Percentiles rank a stretch among this genome's conserved stretches.
Evolutionary conservation across 2,797 vertebrate genomes (phyloP).

Genomic region (Odontamblyopus lacepedii): DNA sequence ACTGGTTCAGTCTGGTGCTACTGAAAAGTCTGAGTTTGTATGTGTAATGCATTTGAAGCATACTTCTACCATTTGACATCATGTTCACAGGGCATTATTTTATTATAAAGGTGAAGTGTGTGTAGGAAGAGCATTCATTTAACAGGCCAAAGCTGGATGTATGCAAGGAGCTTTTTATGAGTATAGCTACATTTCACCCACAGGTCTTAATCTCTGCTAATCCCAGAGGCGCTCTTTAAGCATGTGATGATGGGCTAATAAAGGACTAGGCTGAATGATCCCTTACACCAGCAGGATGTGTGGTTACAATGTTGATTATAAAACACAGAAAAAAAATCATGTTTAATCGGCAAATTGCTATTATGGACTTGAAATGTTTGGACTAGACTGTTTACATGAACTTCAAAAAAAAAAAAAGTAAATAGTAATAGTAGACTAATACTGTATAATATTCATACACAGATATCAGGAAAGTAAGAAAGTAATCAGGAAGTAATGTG

Average conservation of each 20-base stretch:
- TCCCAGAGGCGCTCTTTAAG: slow-evolving; percentile 59
- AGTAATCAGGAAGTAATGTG: neutral
- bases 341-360: neutral
- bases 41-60: neutral
- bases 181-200: slow-evolving; percentile 52
- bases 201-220: slow-evolving; percentile 64
- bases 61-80: slow-evolving; percentile 10
- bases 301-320: slow-evolving; percentile 18
- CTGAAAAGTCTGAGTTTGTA: neutral
- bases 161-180: slow-evolving; percentile 37
- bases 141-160: slow-evolving; percentile 38
- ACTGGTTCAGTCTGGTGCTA: neutral
- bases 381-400: neutral
- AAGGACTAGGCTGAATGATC: slow-evolving; percentile 55
- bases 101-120: slow-evolving; percentile 42
- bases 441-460: slow-evolving; percentile 5
- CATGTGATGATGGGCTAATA: slow-evolving; percentile 70
- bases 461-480: neutral
- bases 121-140: slow-evolving; percentile 45
- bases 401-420: neutral
- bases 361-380: neutral
- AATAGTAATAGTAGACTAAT: neutral
- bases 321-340: neutral
- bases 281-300: slow-evolving; percentile 22
- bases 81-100: slow-evolving; percentile 50